Percentiles rank a stretch among this genome's conserved stretches.
phyloP scores from a whole-genome alignment of 1,140 invertebrate genomes.

The Phymorhynchus buccinoides region DNA sequence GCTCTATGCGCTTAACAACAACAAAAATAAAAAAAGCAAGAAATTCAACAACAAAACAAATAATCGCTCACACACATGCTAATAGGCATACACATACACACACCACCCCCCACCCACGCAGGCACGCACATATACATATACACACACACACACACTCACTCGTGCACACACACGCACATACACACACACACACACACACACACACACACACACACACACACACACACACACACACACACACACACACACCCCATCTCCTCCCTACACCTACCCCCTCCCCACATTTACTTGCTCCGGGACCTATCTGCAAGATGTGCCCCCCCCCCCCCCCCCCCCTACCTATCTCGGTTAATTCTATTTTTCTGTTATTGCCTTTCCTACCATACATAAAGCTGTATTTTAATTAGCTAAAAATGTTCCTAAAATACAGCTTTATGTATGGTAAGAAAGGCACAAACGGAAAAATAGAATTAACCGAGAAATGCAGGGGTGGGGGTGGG shows the following conservation, averaged over 20 bases:
- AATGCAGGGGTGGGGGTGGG: too few species aligned
- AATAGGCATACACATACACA: neutral
- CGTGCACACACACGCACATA: conserved; percentile 15
- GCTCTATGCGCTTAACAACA: too few species aligned
- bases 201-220: conserved; percentile 29
- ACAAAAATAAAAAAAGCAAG: neutral
- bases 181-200: neutral
- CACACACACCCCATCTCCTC: neutral
- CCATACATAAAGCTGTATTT: too few species aligned
- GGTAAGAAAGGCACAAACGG: too few species aligned
- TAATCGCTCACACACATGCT: neutral
- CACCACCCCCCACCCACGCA: neutral
- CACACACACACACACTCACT: conserved; percentile 9
- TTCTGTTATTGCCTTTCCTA: too few species aligned
- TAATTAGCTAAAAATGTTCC: too few species aligned
- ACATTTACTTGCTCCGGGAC: too few species aligned
- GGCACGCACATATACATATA: conserved; percentile 4
- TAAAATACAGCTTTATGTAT: too few species aligned
- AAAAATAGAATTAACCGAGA: too few species aligned
- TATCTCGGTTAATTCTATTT: too few species aligned
- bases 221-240: conserved; percentile 16
- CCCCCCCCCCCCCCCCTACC: too few species aligned
- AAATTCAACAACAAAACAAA: neutral
- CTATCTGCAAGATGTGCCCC: too few species aligned
- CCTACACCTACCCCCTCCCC: neutral